Evolutionary conservation across 2,888 invertebrate species (phyloP).

Genomic region (Tetragnatha montana): DNA sequence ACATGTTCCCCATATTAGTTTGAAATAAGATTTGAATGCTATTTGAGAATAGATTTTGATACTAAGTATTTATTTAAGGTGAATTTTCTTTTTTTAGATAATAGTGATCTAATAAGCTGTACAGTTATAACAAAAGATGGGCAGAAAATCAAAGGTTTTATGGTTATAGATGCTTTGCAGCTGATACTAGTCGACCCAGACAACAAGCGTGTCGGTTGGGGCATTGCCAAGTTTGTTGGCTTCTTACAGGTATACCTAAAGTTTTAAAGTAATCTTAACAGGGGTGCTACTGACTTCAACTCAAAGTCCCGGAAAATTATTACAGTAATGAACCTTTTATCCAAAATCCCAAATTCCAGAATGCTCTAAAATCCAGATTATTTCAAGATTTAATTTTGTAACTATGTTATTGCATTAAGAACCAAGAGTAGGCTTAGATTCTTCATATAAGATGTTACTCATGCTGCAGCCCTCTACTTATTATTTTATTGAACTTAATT

Average conservation of each 20-base stretch:
- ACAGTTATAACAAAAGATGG: constrained; percentile 93
- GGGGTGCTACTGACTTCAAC: too few relatives aligned
- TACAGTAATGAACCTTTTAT: neutral
- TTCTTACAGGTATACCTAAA: constrained; percentile 81
- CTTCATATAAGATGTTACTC: too few relatives aligned
- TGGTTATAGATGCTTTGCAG: constrained; percentile 96
- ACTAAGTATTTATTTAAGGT: neutral
- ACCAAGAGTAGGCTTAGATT: too few relatives aligned
- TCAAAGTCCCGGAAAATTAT: constrained; percentile 1
- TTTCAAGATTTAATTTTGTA: too few relatives aligned
- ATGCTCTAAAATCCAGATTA: too few relatives aligned
- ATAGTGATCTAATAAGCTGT: constrained; percentile 97
- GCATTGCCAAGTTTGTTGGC: constrained; percentile 96
- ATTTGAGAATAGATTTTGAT: too few relatives aligned
- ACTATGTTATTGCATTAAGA: too few relatives aligned
- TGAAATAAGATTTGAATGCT: too few relatives aligned
- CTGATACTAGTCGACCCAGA: constrained; percentile 98
- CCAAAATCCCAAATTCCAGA: too few relatives aligned
- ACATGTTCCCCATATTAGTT: too few relatives aligned
- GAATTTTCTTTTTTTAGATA: constrained; percentile 82
- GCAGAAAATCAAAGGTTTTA: constrained; percentile 85
- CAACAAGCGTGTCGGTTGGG: constrained; percentile 95
- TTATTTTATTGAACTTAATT: too few relatives aligned
- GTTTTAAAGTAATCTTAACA: neutral
- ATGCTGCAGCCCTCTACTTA: too few relatives aligned